Conservation (phyloP, 1,140 invertebrate species). For the Sinella curviseta region DNA sequence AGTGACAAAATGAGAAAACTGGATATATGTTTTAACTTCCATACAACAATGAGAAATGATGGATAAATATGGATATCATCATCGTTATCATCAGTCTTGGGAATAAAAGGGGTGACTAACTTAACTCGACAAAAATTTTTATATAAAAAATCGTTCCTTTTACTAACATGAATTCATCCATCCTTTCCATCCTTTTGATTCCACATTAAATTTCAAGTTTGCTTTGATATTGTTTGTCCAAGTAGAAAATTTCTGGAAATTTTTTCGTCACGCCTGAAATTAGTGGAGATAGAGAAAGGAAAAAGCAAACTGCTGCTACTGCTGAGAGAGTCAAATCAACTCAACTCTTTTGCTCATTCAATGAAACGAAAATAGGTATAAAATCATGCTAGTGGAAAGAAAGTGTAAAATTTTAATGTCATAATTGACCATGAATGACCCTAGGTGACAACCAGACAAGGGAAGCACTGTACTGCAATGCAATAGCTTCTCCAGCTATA, state of each 20-base stretch:
- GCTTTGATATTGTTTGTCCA: conserved; percentile 48
- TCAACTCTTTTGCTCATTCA: background rate
- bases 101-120: conserved; percentile 25
- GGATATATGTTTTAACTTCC: too few species aligned
- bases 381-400: background rate
- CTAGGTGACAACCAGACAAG: background rate
- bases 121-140: background rate
- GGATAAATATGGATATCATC: too few species aligned
- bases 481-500: background rate
- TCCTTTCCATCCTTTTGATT: conserved; percentile 2
- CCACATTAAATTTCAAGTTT: conserved; percentile 26
- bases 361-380: background rate
- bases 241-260: conserved; percentile 45
- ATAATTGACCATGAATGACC: conserved; percentile 24
- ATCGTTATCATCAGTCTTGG: conserved; percentile 14
- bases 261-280: conserved; percentile 28
- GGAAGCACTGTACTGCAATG: too few species aligned
- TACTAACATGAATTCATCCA: background rate
- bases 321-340: background rate
- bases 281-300: conserved; percentile 11
- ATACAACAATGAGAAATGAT: too few species aligned
- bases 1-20: too few species aligned
- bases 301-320: background rate
- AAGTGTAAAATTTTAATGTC: conserved; percentile 19
- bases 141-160: background rate